Conservation (phyloP, 2,113 vertebrate species). For the Galemys pyrenaicus region DNA sequence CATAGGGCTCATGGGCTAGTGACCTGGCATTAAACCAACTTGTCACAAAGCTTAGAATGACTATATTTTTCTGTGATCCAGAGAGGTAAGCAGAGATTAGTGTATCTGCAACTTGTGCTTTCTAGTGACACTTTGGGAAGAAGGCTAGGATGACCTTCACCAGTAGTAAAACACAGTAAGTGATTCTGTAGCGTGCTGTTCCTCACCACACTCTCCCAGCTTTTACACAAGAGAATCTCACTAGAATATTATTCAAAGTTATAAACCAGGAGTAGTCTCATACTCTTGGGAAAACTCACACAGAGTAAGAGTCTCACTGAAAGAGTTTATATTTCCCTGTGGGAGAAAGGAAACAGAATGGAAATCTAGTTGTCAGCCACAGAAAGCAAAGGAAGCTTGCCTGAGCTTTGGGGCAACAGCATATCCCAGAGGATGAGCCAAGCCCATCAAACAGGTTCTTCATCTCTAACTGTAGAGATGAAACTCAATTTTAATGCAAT, state of each 20-base stretch:
- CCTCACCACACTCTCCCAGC: neutral
- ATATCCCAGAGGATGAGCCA: neutral
- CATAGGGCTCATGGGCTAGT: neutral
- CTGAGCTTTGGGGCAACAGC: neutral
- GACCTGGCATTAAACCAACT: neutral
- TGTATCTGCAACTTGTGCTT: neutral
- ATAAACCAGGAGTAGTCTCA: neutral
- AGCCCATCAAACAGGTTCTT: neutral
- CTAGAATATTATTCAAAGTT: neutral
- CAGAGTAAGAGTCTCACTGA: neutral
- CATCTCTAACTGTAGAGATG: neutral
- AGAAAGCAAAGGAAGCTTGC: neutral
- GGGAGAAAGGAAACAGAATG: neutral
- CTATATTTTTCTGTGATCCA: neutral
- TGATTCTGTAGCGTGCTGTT: neutral
- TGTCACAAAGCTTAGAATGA: neutral
- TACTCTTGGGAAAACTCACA: neutral
- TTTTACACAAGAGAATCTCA: neutral
- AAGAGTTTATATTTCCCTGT: neutral
- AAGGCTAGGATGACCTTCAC: neutral
- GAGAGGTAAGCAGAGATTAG: neutral
- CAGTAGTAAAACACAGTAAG: neutral
- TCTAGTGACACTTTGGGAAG: neutral
- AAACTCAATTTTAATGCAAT: neutral
- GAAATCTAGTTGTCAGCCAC: neutral